Base-by-base conservation (phyloP, 2,797 vertebrate species). In the Cryptoblepharus egeriae region DNA sequence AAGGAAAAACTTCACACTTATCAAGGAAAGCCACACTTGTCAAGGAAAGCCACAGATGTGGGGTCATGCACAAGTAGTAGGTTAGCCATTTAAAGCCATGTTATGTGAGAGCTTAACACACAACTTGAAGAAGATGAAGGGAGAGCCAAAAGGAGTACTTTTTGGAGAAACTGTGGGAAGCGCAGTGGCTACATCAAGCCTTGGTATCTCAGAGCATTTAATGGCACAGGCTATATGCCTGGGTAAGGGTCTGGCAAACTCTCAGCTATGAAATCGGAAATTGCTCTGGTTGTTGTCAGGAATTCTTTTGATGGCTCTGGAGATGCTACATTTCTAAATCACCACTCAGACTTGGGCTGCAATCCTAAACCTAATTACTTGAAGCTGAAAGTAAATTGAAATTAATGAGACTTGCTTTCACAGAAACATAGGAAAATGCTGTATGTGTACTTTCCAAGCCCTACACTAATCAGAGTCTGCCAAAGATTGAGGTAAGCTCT, bases 291-390 rank as follows among this genome's bases (percentile, higher is more conserved):
- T 24, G 32, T 60, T 58, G 28, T 26, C 64, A 60, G 61, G n/a
- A 18, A 35, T 6, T 30, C n/a, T 57, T 1, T 35, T 45, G 32
- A 39, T 65, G 6, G 39, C 67, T 18, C 58, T 37, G 45, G 45
- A 61, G 10, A 77, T 39, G 39, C 74, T 16, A 57, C 67, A 49
- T 60, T 79, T 61, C 77, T 60, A 69, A 79, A 69, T 79, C 39
- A 69, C 57, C 37, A 68, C 26, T 68, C 76, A 84, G 55, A 37
- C 39, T 52, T 60, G 70, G 82, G 63, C 77, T 79, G 82, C n/a
- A 84, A 79, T 65, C 76, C 70, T 68, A 79, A 79, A 75, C 32
- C 45, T 68, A 79, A 84, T 79, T 68, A 69, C 57, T 60, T 45
- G 55, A 75, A 79, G 73, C 63, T 60, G 70, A 61, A 74, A 60